Percentiles rank a stretch among this genome's conserved stretches.
These are phyloP conservation scores for Nicator chloris DNA, from an alignment of 2,113 vertebrate species.

Conservation along the genomic window DNA sequence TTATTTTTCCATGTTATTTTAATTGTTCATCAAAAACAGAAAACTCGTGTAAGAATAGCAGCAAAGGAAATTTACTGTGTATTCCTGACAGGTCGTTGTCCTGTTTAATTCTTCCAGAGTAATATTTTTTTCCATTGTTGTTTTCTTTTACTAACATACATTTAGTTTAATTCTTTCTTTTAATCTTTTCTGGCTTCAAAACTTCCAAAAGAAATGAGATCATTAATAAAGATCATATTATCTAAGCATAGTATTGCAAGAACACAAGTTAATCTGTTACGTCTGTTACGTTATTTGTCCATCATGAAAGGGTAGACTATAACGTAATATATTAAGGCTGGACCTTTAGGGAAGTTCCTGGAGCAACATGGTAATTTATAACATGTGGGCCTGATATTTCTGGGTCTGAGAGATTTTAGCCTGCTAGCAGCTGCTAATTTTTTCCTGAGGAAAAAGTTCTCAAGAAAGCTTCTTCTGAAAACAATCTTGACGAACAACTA, in stretches of 20 bases:
- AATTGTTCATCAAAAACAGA: background rate
- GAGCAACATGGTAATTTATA: background rate
- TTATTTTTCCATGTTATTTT: background rate
- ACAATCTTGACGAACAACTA: too few relatives aligned
- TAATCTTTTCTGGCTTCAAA: background rate
- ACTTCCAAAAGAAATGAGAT: background rate
- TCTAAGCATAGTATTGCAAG: background rate
- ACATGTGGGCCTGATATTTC: too few relatives aligned
- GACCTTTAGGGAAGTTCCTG: background rate
- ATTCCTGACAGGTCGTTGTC: background rate
- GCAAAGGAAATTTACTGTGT: background rate
- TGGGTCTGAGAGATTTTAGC: too few relatives aligned
- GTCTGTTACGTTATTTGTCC: background rate
- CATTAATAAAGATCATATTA: background rate
- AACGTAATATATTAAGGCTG: background rate
- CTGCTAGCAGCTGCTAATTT: too few relatives aligned
- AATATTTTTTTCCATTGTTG: background rate
- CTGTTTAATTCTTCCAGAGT: background rate
- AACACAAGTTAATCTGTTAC: background rate
- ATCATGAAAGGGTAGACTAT: background rate
- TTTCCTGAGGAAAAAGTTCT: too few relatives aligned
- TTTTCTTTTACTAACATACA: background rate
- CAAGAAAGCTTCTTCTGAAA: too few relatives aligned
- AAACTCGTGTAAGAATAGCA: background rate
- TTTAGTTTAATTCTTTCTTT: background rate